phyloP scores from a whole-genome alignment of 2,888 invertebrate species.

The Rhabditoides inermis region DNA sequence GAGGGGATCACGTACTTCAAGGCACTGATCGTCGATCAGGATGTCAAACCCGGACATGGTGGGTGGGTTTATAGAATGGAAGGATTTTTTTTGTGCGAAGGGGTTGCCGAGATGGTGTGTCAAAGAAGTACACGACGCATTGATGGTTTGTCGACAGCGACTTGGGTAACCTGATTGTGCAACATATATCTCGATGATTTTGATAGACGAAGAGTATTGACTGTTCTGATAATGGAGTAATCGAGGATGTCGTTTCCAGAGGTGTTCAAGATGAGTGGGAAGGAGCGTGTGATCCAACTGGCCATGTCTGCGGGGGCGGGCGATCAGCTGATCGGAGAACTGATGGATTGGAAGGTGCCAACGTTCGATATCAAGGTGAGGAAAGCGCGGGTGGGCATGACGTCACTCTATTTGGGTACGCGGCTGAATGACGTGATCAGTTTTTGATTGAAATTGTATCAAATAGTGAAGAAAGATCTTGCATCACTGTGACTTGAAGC shows the following conservation, averaged over 20 bases:
- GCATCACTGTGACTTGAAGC: conserved; percentile 17
- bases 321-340: neutral
- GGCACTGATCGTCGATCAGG: conserved; percentile 24
- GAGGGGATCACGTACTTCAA: conserved; percentile 27
- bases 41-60: conserved; percentile 19
- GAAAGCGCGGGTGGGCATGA: neutral
- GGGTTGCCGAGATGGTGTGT: neutral
- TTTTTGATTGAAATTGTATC: neutral
- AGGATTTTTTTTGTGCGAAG: neutral
- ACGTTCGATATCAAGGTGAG: too few relatives aligned
- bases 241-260: neutral
- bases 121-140: neutral
- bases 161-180: neutral
- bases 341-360: too few relatives aligned
- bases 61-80: neutral
- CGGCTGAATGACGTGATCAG: neutral
- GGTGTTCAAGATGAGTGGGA: conserved; percentile 2
- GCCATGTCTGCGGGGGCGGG: conserved; percentile 13
- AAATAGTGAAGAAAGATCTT: conserved; percentile 4
- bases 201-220: neutral
- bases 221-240: neutral
- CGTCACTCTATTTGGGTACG: neutral
- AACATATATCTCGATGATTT: neutral
- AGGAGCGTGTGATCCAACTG: conserved; percentile 17
- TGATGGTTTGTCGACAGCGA: neutral